A percentile compares a stretch with the other conserved stretches of the same genome.
These are phyloP conservation scores for Unio pictorum DNA, from an alignment of 2,888 invertebrate genomes.

Conservation along the genomic window DNA sequence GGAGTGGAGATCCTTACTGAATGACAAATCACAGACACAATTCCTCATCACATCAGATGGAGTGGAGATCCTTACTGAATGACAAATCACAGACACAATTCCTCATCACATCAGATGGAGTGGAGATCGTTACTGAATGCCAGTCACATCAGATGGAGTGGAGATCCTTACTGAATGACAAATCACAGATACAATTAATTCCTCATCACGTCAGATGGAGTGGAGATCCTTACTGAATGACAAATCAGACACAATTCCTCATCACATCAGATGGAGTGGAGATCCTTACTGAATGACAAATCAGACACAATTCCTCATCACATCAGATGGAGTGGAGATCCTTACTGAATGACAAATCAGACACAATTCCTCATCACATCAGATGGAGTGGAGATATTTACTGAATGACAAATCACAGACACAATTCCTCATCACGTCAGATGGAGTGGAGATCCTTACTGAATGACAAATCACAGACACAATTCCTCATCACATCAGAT, in stretches of 20 bases:
- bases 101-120: conserved; percentile 84
- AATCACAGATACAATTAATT: conserved; percentile 78
- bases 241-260: conserved; percentile 83
- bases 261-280: conserved; percentile 85
- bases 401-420: too few relatives aligned
- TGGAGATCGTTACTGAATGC: conserved; percentile 82
- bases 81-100: conserved; percentile 80
- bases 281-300: conserved; percentile 79
- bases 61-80: conserved; percentile 82
- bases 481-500: too few relatives aligned
- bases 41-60: conserved; percentile 85
- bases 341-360: too few relatives aligned
- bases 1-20: conserved; percentile 86
- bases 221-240: conserved; percentile 82
- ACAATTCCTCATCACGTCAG: too few relatives aligned
- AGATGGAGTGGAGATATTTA: too few relatives aligned
- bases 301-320: too few relatives aligned
- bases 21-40: conserved; percentile 76
- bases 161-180: conserved; percentile 82
- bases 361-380: too few relatives aligned
- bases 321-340: too few relatives aligned
- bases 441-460: too few relatives aligned
- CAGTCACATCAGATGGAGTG: conserved; percentile 82
- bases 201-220: conserved; percentile 84
- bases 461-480: too few relatives aligned